Conservation (phyloP, 2,113 vertebrate genomes). For the Oreochromis tanganicae region DNA sequence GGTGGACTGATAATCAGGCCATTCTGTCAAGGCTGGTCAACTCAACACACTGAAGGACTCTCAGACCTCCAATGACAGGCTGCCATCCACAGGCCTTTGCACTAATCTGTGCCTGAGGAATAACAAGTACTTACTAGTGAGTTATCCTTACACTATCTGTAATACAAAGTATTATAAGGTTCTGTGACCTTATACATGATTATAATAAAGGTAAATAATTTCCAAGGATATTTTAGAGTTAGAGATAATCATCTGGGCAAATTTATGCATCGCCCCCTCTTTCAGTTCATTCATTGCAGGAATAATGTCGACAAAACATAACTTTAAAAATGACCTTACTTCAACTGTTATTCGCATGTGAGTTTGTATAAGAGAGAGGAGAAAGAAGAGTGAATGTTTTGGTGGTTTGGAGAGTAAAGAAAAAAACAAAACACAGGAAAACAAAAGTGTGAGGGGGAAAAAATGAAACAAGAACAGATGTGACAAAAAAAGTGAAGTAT, state of each 20-base stretch:
- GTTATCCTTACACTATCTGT: background rate
- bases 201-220: background rate
- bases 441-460: background rate
- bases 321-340: background rate
- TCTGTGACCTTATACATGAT: background rate
- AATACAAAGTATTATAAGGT: background rate
- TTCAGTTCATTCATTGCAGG: background rate
- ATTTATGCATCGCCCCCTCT: background rate
- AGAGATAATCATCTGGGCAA: background rate
- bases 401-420: background rate
- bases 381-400: background rate
- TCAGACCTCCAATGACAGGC: background rate
- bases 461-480: background rate
- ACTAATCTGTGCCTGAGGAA: background rate
- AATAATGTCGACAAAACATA: background rate
- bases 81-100: background rate
- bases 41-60: background rate
- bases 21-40: background rate
- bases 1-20: background rate
- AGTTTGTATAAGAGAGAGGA: background rate
- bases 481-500: background rate
- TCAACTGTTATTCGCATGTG: background rate
- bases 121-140: background rate
- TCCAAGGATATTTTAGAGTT: background rate
- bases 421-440: background rate